Conservation (phyloP, 2,113 vertebrate genomes). For the Hemiprocne comata region DNA sequence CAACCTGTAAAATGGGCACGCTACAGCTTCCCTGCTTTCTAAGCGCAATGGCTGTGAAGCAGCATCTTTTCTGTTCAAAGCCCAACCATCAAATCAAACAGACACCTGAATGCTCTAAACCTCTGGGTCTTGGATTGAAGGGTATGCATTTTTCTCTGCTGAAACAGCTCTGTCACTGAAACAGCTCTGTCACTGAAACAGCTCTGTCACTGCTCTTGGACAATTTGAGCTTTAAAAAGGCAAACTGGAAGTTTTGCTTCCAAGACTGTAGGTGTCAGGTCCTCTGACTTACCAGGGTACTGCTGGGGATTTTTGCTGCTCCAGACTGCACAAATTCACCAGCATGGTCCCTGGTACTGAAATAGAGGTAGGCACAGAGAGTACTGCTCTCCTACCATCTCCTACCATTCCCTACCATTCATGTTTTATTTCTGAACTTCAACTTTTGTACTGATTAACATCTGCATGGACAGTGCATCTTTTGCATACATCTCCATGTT, state of each 20-base stretch:
- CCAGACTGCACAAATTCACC: not conserved
- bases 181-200: slow-evolving; percentile 5
- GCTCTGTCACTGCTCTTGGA: not conserved
- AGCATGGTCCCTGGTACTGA: not conserved
- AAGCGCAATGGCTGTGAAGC: not conserved
- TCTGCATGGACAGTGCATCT: not conserved
- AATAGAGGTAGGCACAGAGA: not conserved
- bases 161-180: not conserved
- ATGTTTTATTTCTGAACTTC: slow-evolving; percentile 5
- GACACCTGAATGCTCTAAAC: not conserved
- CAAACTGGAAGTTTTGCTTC: not conserved
- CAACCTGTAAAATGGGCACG: not conserved
- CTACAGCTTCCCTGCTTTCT: not conserved
- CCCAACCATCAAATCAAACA: not conserved
- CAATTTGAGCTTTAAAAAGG: not conserved
- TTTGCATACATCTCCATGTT: not conserved
- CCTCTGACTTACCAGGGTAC: not conserved
- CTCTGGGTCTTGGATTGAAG: not conserved
- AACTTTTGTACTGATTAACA: not conserved
- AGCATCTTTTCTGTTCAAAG: slow-evolving; percentile 6
- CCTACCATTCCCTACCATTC: no score
- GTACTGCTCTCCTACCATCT: not conserved
- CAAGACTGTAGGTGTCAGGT: not conserved
- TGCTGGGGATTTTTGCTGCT: not conserved
- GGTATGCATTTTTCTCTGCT: not conserved